Evolutionary conservation across 1,140 invertebrate genomes (phyloP), one percentile per base, ranked within the genome.

Genomic region (Gryllus bimaculatus): DNA sequence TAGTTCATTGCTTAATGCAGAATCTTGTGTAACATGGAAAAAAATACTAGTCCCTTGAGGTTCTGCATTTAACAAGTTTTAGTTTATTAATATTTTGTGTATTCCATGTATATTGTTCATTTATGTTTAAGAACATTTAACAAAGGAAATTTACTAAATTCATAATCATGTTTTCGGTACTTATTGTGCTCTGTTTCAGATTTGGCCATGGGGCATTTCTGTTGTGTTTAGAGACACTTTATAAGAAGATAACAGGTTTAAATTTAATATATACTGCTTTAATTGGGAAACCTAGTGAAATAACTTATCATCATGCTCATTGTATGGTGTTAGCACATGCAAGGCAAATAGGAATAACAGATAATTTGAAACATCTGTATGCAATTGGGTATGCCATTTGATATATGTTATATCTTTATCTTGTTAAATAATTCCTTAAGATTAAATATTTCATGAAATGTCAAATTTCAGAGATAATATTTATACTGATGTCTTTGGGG

Each of bases 171-270:
- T 39, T 39, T 39, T 39, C 26, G 5, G 26, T 39, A 39, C 26
- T 2, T 39, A 39, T 39, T n/a, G n/a, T n/a, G 5, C 5, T 39
- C 26, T 39, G 26, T 81, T 81, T 73, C 78, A 87, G 88, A 80
- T 90, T 91, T 84, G 92, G 92, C 0, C 91, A 93, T 83, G 92
- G 92, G 8, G 90, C 91, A 66, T 93, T 92, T 83, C 83, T 93
- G 6, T 83, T 90, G 7, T 92, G 91, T 82, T 83, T 93, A 18
- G 92, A 93, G 83, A 87, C 87, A 78, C 81, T 92, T 15, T 92
- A 91, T 81, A 90, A 90, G 83, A 92, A 92, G 83, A 85, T 91
- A 15, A 92, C 91, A 18, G 90, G 89, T 8, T 86, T 88, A 66
- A 87, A 91, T 78, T 83, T 92, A 75, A 85, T 87, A 6, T 92